These are phyloP conservation scores for Heliconius charithonia DNA, from an alignment of 2,888 invertebrate species.

Conservation along the genomic window DNA sequence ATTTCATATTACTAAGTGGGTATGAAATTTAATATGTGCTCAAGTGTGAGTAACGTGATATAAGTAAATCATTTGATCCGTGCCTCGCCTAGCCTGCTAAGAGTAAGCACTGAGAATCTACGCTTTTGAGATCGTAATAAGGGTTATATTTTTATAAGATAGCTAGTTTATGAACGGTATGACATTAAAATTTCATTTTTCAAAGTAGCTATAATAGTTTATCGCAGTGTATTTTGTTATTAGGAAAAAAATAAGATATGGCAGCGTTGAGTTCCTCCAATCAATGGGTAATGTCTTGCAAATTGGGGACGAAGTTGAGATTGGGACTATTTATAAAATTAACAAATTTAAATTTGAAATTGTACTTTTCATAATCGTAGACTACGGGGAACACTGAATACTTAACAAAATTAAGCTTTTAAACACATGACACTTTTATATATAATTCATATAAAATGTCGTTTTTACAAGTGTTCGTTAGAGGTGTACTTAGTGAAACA, in stretches of 20 bases:
- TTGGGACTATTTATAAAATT: too few species aligned
- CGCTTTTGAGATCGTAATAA: conserved; percentile 31
- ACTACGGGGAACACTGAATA: too few species aligned
- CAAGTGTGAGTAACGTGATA: conserved; percentile 32
- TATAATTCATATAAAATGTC: too few species aligned
- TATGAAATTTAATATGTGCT: conserved; percentile 27
- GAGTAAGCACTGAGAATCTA: conserved; percentile 26
- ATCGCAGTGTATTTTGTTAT: too few species aligned
- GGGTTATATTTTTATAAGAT: conserved; percentile 21
- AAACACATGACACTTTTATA: too few species aligned
- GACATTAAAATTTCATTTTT: background rate
- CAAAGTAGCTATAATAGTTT: conserved; percentile 1
- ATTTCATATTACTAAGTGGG: conserved; percentile 25
- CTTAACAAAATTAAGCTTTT: too few species aligned
- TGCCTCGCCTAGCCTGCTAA: conserved; percentile 28
- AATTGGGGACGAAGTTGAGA: too few species aligned
- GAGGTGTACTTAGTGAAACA: conserved; percentile 49
- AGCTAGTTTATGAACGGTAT: background rate
- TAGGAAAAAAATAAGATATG: too few species aligned
- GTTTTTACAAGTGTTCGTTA: conserved; percentile 6
- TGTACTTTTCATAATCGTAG: too few species aligned
- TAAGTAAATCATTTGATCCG: conserved; percentile 29
- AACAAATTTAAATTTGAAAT: too few species aligned
- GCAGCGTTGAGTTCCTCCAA: background rate
- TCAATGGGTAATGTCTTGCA: background rate